These are phyloP conservation scores for Cinara cedri DNA, from an alignment of 2,888 invertebrate species.

Conservation along the genomic window DNA sequence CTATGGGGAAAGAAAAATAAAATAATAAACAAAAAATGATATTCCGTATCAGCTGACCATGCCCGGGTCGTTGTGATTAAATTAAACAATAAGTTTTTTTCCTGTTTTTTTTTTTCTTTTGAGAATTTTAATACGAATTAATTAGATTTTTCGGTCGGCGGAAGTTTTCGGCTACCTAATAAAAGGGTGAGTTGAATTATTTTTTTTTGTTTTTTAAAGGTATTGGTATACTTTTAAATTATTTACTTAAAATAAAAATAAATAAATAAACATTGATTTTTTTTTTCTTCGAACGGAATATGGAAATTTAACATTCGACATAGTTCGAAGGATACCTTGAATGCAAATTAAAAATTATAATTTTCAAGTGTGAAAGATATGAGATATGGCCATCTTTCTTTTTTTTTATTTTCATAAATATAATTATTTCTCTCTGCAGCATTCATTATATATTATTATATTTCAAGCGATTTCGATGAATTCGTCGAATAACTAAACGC, in stretches of 20 bases:
- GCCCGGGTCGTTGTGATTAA: background rate
- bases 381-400: background rate
- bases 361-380: slow-evolving; percentile 21
- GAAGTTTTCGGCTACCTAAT: background rate
- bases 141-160: background rate
- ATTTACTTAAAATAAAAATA: background rate
- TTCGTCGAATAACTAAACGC: background rate
- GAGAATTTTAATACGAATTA: background rate
- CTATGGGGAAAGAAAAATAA: background rate
- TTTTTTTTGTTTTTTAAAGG: background rate
- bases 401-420: slow-evolving; percentile 7
- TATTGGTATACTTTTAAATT: background rate
- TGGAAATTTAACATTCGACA: slow-evolving; percentile 4
- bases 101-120: background rate
- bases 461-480: background rate
- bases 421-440: background rate
- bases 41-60: background rate
- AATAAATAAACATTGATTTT: slow-evolving; percentile 19
- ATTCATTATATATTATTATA: slow-evolving; percentile 17
- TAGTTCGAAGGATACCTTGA: background rate
- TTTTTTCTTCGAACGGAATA: background rate
- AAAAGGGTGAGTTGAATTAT: background rate
- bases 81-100: background rate
- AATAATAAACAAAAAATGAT: background rate
- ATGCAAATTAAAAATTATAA: slow-evolving; percentile 35